Percentiles rank a stretch among this genome's conserved stretches.
phyloP scores from a whole-genome alignment of 37 sponge, comb jelly and placozoan genomes.

The Spongilla lacustris region DNA sequence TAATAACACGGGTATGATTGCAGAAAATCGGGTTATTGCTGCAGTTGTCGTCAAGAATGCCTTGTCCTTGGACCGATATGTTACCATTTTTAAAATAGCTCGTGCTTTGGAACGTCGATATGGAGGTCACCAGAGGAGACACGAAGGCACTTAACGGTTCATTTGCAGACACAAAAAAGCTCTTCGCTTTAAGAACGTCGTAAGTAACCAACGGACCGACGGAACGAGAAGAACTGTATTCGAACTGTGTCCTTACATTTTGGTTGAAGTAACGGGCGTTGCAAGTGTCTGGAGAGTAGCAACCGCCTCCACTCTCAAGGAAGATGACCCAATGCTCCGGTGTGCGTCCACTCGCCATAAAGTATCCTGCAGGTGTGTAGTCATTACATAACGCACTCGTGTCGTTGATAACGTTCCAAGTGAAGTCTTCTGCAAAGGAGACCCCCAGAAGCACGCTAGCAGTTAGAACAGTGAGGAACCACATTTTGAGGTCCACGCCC shows the following conservation, averaged over 20 bases:
- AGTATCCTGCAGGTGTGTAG: constrained; percentile 44
- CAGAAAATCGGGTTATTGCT: constrained; percentile 24
- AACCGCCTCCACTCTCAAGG: constrained; percentile 63
- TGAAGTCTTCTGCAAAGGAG: neutral
- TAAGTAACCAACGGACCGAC: neutral
- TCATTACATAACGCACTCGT: constrained; percentile 35
- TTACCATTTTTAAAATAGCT: neutral
- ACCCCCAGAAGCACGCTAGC: no score
- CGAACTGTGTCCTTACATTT: neutral
- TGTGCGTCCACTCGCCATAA: neutral
- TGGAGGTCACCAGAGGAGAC: constrained; percentile 37
- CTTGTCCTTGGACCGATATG: neutral
- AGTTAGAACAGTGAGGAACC: no score
- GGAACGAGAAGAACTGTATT: neutral
- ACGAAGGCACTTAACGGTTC: neutral
- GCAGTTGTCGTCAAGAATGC: constrained; percentile 5
- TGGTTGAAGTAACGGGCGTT: constrained; percentile 13
- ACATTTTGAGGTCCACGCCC: no score
- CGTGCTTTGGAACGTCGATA: neutral
- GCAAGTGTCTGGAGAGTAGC: constrained; percentile 42
- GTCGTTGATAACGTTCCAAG: constrained; percentile 18
- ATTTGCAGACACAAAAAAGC: neutral
- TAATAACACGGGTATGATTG: constrained; percentile 48
- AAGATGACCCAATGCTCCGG: constrained; percentile 58
- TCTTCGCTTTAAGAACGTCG: neutral